Base-by-base conservation (phyloP, 2,888 invertebrate genomes). In the Dasypogon diadema region DNA sequence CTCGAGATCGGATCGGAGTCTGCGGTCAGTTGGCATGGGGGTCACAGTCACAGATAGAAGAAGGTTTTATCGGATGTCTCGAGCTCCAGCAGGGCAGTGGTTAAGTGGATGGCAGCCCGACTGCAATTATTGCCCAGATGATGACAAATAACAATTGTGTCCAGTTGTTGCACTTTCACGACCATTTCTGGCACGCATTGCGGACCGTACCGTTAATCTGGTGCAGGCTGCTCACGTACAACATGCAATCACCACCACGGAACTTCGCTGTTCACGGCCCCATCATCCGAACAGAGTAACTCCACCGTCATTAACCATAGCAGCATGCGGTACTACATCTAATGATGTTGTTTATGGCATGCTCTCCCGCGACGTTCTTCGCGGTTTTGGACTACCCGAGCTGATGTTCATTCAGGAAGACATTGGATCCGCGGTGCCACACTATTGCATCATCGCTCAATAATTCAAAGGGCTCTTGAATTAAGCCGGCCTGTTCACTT, bases 1-100 rank as follows among this genome's bases (percentile, higher is more conserved):
- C 18, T 18, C 37, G 60, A 26, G 60, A 30, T 60, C 60, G 16
- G 60, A 30, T 60, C 60, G 16, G 34, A 16, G 58, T 16, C 34
- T 58, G 34, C 58, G 60, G 60, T 60, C 60, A 60, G 60, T 34
- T 18, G 37, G 34, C 34, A 60, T 30, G 60, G 60, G 37, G 60
- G 60, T 60, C 18, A 58, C 8, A 24, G n/a, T n/a, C 48, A 51
- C 6, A 16, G 60, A 34, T 60, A 37, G 60, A 60, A 60, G 34
- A 34, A 21, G 34, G 26, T 34, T 60, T 14, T 18, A 2, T 16
- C 60, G 60, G 3, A 12, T 42, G 42, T 12, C n/a, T 42, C n/a
- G n/a, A 12, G 12, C 3, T 42, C n/a, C 42, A 42, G n/a, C 0
- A 12, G n/a, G 42, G 42, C 42, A 42, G n/a, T 42, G 42, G 42